These are phyloP conservation scores for Mya arenaria DNA, from an alignment of 1,140 invertebrate genomes.

Conservation along the genomic window DNA sequence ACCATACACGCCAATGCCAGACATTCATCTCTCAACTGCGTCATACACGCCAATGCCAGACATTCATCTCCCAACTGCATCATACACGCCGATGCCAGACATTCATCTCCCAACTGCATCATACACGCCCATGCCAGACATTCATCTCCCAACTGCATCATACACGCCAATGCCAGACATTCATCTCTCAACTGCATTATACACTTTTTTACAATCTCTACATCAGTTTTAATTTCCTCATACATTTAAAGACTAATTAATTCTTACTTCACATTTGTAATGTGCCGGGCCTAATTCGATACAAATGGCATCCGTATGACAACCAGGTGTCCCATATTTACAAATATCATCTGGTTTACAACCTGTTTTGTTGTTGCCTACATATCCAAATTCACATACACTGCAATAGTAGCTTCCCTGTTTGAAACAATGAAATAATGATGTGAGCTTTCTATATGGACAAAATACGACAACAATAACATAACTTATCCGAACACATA, in stretches of 20 bases:
- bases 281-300: conserved; percentile 64
- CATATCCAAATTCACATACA: conserved; percentile 66
- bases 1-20: no score
- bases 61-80: no score
- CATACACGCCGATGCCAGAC: no score
- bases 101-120: no score
- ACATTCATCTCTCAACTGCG: no score
- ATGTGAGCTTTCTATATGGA: not conserved
- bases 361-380: conserved; percentile 59
- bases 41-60: no score
- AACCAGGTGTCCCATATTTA: conserved; percentile 62
- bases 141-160: no score
- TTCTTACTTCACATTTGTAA: conserved; percentile 66
- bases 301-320: conserved; percentile 62
- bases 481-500: not conserved
- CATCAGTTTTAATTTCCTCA: no score
- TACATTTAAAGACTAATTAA: no score
- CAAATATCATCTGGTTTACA: conserved; percentile 70
- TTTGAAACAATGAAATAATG: not conserved
- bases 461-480: not conserved
- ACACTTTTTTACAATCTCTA: not conserved
- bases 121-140: no score
- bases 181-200: no score
- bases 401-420: conserved; percentile 72
- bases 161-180: no score